phyloP scores from a whole-genome alignment of 92 coral and sea anemone species.

The Bergia puertoricense region DNA sequence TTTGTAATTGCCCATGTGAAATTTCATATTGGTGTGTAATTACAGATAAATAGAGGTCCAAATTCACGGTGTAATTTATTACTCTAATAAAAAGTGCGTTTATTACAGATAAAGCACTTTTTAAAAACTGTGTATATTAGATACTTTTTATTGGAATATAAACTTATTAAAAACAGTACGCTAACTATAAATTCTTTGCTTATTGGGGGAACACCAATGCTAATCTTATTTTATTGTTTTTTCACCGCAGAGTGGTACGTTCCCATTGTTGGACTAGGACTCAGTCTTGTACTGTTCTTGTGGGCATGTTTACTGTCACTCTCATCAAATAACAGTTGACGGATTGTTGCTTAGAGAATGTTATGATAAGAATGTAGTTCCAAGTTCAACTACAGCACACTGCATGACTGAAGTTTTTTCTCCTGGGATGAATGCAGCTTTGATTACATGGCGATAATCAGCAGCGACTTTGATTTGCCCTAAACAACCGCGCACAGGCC shows the following conservation, averaged over 20 bases:
- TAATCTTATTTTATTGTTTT: neutral
- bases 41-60: too few relatives aligned
- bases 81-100: too few relatives aligned
- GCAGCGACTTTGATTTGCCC: neutral
- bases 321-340: slow-evolving; percentile 26
- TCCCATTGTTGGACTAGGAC: slow-evolving; percentile 51
- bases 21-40: too few relatives aligned
- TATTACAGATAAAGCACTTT: too few relatives aligned
- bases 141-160: too few relatives aligned
- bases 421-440: neutral
- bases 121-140: too few relatives aligned
- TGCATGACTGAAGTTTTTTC: too few relatives aligned
- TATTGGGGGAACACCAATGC: neutral
- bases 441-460: neutral
- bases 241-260: slow-evolving; percentile 43
- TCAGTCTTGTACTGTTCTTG: slow-evolving; percentile 45
- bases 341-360: neutral
- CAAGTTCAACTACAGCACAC: too few relatives aligned
- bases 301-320: slow-evolving; percentile 64
- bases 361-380: neutral
- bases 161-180: neutral
- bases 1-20: too few relatives aligned
- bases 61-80: too few relatives aligned
- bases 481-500: neutral
- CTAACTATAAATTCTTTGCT: neutral